These are phyloP conservation scores for Drosophila phalerata DNA, from an alignment of 2,888 invertebrate species.

Conservation along the genomic window DNA sequence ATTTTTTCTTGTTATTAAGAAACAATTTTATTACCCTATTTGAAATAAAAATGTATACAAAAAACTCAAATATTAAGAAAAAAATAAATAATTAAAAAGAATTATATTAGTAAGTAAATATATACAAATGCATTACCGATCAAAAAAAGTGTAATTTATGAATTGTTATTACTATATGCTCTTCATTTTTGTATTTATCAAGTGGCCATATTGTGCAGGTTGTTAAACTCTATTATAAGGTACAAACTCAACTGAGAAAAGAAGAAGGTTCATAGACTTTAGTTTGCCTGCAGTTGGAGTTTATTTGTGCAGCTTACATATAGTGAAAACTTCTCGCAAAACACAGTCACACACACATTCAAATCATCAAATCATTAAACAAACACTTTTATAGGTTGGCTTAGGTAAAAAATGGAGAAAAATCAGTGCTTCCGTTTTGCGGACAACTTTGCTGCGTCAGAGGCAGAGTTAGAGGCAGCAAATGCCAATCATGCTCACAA, in stretches of 20 bases:
- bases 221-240: slow-evolving; percentile 44
- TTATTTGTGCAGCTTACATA: slow-evolving; percentile 65
- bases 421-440: slow-evolving; percentile 73
- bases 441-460: slow-evolving; percentile 69
- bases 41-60: too few relatives aligned
- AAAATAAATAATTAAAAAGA: too few relatives aligned
- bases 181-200: not conserved
- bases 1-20: too few relatives aligned
- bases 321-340: slow-evolving; percentile 50
- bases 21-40: too few relatives aligned
- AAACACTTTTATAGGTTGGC: slow-evolving; percentile 65
- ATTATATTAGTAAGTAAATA: not conserved
- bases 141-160: not conserved
- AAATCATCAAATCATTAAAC: slow-evolving; percentile 63
- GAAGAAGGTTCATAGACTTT: slow-evolving; percentile 11
- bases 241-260: not conserved
- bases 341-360: slow-evolving; percentile 18
- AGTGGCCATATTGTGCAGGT: slow-evolving; percentile 17
- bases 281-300: slow-evolving; percentile 26
- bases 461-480: slow-evolving; percentile 39
- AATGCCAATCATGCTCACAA: slow-evolving; percentile 74
- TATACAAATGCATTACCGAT: not conserved
- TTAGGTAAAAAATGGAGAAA: slow-evolving; percentile 57
- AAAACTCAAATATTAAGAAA: too few relatives aligned
- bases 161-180: not conserved